These are phyloP conservation scores for Margarornis squamiger DNA, from an alignment of 2,797 vertebrate genomes.

Conservation along the genomic window DNA sequence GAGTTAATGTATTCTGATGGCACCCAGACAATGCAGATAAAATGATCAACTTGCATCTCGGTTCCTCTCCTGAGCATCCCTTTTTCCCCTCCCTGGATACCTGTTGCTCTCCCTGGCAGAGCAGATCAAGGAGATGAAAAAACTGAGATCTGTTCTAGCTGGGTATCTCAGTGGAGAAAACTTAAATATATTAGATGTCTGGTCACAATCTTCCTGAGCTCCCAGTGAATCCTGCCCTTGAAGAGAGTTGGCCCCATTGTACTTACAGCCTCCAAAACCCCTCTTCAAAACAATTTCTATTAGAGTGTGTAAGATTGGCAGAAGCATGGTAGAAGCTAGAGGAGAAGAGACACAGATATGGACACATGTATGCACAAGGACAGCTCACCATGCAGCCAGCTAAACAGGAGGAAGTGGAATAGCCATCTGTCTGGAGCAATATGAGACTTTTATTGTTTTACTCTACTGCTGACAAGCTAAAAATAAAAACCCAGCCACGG, in stretches of 20 bases:
- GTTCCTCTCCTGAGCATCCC: neutral
- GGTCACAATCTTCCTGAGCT: neutral
- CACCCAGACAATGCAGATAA: neutral
- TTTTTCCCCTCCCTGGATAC: neutral
- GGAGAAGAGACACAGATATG: neutral
- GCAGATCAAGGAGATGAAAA: neutral
- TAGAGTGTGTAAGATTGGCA: neutral
- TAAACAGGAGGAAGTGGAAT: neutral
- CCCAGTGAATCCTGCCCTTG: accelerated
- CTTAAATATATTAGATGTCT: neutral
- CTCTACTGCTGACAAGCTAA: constrained; percentile 9
- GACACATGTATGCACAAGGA: neutral
- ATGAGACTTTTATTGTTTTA: neutral
- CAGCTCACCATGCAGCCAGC: neutral
- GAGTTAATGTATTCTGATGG: constrained; percentile 56
- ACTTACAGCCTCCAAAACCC: neutral
- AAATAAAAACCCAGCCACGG: neutral
- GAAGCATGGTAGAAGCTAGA: neutral
- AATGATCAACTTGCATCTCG: neutral
- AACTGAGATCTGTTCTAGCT: neutral
- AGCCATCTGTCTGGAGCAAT: neutral
- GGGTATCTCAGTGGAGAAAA: neutral
- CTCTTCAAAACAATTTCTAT: neutral
- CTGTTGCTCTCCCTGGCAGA: neutral
- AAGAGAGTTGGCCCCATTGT: neutral